phyloP scores from a whole-genome alignment of 2,888 invertebrate genomes.

The Lycia hirtaria region DNA sequence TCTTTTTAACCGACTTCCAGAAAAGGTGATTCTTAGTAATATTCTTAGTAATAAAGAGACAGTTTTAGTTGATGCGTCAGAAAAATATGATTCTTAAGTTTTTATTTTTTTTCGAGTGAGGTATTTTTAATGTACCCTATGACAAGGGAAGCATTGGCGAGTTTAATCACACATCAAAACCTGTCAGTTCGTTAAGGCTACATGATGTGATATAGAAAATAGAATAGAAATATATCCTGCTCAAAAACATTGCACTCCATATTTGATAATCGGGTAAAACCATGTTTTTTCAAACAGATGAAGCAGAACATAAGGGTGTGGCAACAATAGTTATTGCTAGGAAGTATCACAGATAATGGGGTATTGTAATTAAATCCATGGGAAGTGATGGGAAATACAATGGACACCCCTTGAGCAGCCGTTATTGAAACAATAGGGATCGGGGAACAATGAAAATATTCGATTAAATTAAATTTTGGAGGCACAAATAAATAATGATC shows the following conservation, averaged over 20 bases:
- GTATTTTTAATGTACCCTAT: too few relatives aligned
- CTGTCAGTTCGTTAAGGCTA: too few relatives aligned
- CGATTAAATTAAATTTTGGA: constrained; percentile 40
- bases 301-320: constrained; percentile 9
- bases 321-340: constrained; percentile 8
- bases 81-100: too few relatives aligned
- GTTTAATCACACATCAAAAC: too few relatives aligned
- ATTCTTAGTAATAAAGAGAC: too few relatives aligned
- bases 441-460: constrained; percentile 46
- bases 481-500: constrained; percentile 64
- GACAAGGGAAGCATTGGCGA: too few relatives aligned
- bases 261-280: too few relatives aligned
- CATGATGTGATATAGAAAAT: too few relatives aligned
- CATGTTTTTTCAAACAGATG: too few relatives aligned
- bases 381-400: constrained; percentile 38
- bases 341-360: constrained; percentile 22
- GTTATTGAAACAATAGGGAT: constrained; percentile 47
- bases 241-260: too few relatives aligned
- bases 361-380: constrained; percentile 32
- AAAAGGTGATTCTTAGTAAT: background rate
- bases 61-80: too few relatives aligned
- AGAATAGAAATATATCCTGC: too few relatives aligned
- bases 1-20: background rate
- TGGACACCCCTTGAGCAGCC: constrained; percentile 33
- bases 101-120: background rate